A percentile compares a stretch with the other conserved stretches of the same genome.
phyloP scores from a whole-genome alignment of 2,888 invertebrate species.

The Periphyllus acericola region DNA sequence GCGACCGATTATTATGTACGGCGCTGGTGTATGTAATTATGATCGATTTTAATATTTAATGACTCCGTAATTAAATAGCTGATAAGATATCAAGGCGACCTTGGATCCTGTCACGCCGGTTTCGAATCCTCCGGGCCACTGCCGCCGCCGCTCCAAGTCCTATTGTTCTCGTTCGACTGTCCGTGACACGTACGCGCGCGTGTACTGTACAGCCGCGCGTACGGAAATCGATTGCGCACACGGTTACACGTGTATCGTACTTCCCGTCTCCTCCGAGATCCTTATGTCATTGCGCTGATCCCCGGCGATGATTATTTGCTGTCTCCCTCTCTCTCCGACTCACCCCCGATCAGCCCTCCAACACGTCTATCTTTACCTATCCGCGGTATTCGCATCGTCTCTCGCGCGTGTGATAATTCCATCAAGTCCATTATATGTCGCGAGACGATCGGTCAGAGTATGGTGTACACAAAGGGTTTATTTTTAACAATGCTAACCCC shows the following conservation, averaged over 20 bases:
- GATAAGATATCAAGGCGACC: slow-evolving; percentile 55
- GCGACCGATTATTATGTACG: slow-evolving; percentile 33
- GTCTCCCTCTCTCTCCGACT: background rate
- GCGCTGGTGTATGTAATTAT: slow-evolving; percentile 47
- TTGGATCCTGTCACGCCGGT: slow-evolving; percentile 55
- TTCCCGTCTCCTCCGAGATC: background rate
- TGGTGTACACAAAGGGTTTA: too few species aligned
- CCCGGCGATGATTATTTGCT: background rate
- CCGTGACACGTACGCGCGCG: slow-evolving; percentile 8
- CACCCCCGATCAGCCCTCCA: background rate
- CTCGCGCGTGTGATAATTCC: background rate
- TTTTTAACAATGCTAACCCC: too few species aligned
- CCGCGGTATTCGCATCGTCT: background rate
- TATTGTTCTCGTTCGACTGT: slow-evolving; percentile 47
- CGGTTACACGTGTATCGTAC: background rate
- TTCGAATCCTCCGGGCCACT: slow-evolving; percentile 50
- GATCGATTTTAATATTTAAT: slow-evolving; percentile 60
- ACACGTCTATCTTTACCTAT: background rate
- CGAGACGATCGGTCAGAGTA: background rate
- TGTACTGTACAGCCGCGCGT: too few species aligned
- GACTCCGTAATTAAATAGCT: slow-evolving; percentile 55
- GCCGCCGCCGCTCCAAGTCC: background rate
- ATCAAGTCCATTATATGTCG: background rate
- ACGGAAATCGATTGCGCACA: slow-evolving; percentile 28
- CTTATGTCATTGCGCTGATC: background rate